Base-by-base conservation (phyloP, 1,140 invertebrate species). In the Cephus cinctus region DNA sequence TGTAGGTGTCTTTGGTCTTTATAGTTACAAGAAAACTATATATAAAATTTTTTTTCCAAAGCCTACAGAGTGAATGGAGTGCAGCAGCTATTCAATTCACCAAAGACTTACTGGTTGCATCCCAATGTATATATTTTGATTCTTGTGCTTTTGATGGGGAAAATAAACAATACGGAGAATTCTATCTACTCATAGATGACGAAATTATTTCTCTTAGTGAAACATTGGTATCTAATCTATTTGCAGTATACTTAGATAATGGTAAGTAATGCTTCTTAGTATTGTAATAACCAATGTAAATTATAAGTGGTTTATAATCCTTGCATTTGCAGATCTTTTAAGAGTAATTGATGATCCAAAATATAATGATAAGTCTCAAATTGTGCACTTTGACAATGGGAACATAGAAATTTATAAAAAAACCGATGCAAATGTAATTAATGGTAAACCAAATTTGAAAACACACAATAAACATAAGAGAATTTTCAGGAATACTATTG, bases 101-200 rank as follows among this genome's bases (percentile, higher is more conserved):
- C 4, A 69, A 47, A 45, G 44, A 67, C 21, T 47, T 65, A 20
- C 45, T 73, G 14, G 23, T 18, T 18, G 22, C 30, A 3, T 55
- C 70, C 11, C 43, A 32, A 2, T 42, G 25, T 23, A 52, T 63
- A 16, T 63, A 63, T 52, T 71, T 69, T 52, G 50, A 67, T 52
- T 42, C 46, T 35, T n/a, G 58, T 27, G 55, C 25, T 8, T 25
- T 20, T 16, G 55, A 61, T 32, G 43, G 57, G 11, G 14, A 45
- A 41, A 57, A 32, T 15, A 60, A 50, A 49, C 44, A 39, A 2
- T 72, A 47, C 51, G 69, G 69, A 31, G 69, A 71, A 45, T 20
- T 72, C 4, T 71, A 62, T 55, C 56, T 72, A 11, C 40, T 54
- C 12, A 54, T 69, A 5, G 56, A 64, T 21, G 40, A 63, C 5